These are phyloP conservation scores for Gulo gulo DNA, from an alignment of 2,113 vertebrate species.

Conservation along the genomic window DNA sequence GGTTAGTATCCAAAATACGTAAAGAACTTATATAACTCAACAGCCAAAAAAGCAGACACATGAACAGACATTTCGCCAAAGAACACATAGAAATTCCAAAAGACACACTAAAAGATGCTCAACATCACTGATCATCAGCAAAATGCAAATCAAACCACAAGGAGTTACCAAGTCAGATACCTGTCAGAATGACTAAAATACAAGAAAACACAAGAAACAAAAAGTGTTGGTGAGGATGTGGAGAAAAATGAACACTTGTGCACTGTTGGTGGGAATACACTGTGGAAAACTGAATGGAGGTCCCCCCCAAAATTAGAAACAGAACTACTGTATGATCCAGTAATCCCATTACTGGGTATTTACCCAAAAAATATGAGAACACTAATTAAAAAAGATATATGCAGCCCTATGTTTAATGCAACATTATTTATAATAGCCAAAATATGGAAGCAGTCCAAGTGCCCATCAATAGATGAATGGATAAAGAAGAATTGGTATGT, in stretches of 20 bases:
- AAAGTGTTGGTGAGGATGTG: not conserved
- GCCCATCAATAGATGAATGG: not conserved
- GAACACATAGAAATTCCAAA: no score
- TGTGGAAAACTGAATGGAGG: not conserved
- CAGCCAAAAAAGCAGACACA: not conserved
- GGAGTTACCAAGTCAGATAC: not conserved
- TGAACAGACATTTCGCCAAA: no score
- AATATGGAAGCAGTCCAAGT: not conserved
- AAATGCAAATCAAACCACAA: not conserved
- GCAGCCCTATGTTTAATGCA: not conserved
- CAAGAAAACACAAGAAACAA: not conserved
- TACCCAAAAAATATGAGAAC: not conserved
- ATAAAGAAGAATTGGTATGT: not conserved
- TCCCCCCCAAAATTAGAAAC: not conserved
- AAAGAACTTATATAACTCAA: not conserved
- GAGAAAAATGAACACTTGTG: not conserved
- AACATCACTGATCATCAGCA: no score
- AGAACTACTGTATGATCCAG: not conserved
- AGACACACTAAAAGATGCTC: no score
- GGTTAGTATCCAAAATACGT: not conserved
- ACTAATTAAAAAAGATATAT: not conserved
- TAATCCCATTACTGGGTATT: not conserved
- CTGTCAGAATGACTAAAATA: not conserved
- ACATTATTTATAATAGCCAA: not conserved
- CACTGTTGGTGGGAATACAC: not conserved